Conservation (phyloP, 2,113 vertebrate species). For the Gorsachius goisagi region DNA sequence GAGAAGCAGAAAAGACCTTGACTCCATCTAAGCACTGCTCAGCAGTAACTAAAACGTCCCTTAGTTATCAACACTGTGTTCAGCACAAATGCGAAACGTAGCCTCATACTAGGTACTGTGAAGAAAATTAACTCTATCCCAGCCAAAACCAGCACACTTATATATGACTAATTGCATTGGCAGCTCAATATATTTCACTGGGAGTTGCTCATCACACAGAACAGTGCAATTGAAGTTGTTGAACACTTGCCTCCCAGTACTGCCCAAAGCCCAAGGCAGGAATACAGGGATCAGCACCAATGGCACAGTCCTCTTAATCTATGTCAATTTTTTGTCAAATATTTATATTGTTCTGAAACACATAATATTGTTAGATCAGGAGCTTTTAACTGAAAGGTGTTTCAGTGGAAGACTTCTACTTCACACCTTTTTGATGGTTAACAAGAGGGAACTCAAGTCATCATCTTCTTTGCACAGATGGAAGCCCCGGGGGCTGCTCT, state of each 20-base stretch:
- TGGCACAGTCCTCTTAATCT: neutral
- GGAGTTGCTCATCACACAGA: neutral
- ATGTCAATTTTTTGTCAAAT: neutral
- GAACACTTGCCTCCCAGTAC: neutral
- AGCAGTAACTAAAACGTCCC: no score
- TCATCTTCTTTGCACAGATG: neutral
- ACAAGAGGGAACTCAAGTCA: neutral
- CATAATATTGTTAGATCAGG: neutral
- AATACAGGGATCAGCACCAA: neutral
- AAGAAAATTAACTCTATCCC: neutral
- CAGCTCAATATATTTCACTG: neutral
- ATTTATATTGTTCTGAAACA: neutral
- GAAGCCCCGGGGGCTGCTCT: neutral
- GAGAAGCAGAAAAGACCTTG: no score
- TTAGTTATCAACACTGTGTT: no score
- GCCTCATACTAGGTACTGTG: neutral
- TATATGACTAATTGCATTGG: neutral
- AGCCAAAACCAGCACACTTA: neutral
- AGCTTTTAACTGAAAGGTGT: neutral
- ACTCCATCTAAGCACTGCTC: no score
- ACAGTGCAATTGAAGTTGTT: neutral
- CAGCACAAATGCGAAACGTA: neutral
- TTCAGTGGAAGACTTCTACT: neutral
- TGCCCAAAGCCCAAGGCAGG: neutral
- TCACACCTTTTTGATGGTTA: neutral